Evolutionary conservation across 2,113 vertebrate species (phyloP), one percentile per base, ranked within the genome.

Genomic region (Ammodytes marinus): DNA sequence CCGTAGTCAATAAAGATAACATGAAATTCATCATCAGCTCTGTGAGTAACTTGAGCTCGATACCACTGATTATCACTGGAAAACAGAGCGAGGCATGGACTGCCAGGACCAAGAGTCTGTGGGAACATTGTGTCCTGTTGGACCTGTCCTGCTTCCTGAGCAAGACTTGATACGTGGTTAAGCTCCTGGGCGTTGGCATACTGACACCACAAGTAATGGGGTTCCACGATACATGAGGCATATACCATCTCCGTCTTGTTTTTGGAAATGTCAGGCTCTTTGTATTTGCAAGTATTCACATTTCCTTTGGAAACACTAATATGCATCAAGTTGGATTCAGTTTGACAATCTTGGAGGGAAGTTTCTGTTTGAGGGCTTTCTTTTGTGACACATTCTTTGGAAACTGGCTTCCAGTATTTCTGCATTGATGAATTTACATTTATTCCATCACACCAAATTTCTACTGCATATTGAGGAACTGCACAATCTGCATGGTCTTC

Each of bases 181-280:
- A 96, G 88, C 0, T 89, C 85, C 53, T 94, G 86, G 0, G 83
- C 79, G 74, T 95, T 85, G 2, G 91, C 87, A 65, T 91, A 87
- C 49, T 94, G 94, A 89, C 97, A 96, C 97, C 97, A 98, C n/a
- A 98, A 98, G 84, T 94, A 96, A 47, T 92, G 87, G 8, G 97
- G 97, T 11, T 93, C 90, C 1, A 88, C 89, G 43, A 96, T 84
- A 13, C 94, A 90, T 0, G 94, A 93, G 14, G 94, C 82, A 5
- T 95, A 96, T 2, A 92, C 93, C 74, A 88, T 87, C 66, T 95
- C 37, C 0, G 65, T 74, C 64, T 94, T 91, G 8, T 92, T 90
- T 8, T 75, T 74, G 39, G 93, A 94, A 17, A 94, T 60, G 39
- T 92, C 91, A 94, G 81, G 87, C 61, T 73, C 95, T 89, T 17